A percentile compares a stretch with the other conserved stretches of the same genome.
These are phyloP conservation scores for Apotomis turbidana DNA, from an alignment of 2,888 invertebrate genomes.

Conservation along the genomic window DNA sequence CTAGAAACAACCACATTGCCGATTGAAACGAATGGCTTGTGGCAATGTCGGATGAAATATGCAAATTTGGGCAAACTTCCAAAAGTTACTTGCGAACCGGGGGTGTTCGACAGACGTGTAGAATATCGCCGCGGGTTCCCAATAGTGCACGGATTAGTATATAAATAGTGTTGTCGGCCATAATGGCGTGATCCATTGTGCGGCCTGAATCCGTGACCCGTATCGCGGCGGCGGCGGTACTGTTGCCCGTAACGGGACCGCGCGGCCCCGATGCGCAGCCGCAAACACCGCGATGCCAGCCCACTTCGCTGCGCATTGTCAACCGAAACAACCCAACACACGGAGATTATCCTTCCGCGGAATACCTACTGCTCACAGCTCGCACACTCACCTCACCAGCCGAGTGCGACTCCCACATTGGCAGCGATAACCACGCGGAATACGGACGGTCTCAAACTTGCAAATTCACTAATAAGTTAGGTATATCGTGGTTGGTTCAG, in stretches of 20 bases:
- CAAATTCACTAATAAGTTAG: too few species aligned
- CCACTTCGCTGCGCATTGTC: slow-evolving; percentile 24
- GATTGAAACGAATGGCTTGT: background rate
- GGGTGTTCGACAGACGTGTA: background rate
- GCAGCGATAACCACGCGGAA: too few species aligned
- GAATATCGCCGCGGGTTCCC: background rate
- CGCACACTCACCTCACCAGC: too few species aligned
- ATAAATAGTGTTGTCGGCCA: slow-evolving; percentile 8
- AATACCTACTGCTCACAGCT: too few species aligned
- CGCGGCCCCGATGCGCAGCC: slow-evolving; percentile 40
- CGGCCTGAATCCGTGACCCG: slow-evolving; percentile 40
- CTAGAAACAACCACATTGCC: background rate
- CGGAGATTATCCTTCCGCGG: background rate
- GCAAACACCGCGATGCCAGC: slow-evolving; percentile 5
- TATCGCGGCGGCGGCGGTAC: slow-evolving; percentile 35
- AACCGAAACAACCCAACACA: background rate
- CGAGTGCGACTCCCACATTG: too few species aligned
- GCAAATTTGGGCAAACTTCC: background rate
- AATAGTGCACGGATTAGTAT: slow-evolving; percentile 2
- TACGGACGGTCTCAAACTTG: too few species aligned
- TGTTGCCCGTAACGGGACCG: slow-evolving; percentile 41
- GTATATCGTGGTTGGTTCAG: too few species aligned
- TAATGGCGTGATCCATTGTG: slow-evolving; percentile 20
- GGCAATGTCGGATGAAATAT: background rate
- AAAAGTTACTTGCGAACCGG: background rate